A percentile compares a stretch with the other conserved stretches of the same genome.
Conservation (phyloP, 2,113 vertebrate species). For the Cardinalis cardinalis region DNA sequence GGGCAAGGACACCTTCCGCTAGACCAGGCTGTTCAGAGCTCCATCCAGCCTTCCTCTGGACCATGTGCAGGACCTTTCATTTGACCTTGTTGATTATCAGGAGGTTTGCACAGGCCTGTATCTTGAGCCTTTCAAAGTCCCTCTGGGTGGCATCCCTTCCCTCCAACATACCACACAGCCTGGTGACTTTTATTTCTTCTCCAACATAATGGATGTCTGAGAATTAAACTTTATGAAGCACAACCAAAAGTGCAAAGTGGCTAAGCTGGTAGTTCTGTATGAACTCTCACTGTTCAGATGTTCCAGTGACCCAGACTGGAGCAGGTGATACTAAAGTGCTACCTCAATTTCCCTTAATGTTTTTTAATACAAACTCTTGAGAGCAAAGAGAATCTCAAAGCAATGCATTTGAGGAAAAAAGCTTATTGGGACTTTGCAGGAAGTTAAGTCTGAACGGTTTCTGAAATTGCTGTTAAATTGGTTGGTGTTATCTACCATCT, state of each 20-base stretch:
- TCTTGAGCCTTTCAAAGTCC: not conserved
- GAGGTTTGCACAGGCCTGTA: not conserved
- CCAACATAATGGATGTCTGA: not conserved
- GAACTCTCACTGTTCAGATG: not conserved
- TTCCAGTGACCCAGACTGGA: not conserved
- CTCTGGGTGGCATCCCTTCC: not conserved
- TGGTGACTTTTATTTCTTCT: not conserved
- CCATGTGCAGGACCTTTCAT: not conserved
- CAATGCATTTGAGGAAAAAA: not conserved
- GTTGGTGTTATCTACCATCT: constrained; percentile 11
- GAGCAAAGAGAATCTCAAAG: not conserved
- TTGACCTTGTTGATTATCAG: not conserved
- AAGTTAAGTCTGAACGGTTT: not conserved
- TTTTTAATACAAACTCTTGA: not conserved
- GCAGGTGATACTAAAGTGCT: not conserved
- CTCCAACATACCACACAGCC: not conserved
- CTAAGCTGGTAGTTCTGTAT: not conserved
- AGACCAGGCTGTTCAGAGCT: not conserved
- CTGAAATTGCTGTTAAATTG: constrained; percentile 18
- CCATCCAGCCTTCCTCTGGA: not conserved
- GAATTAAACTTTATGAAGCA: not conserved
- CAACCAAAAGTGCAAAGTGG: not conserved
- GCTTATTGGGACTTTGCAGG: not conserved
- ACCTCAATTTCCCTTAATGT: not conserved
- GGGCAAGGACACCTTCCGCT: not conserved